Conservation (phyloP, 92 coral and sea anemone species). For the Ricordea florida region DNA sequence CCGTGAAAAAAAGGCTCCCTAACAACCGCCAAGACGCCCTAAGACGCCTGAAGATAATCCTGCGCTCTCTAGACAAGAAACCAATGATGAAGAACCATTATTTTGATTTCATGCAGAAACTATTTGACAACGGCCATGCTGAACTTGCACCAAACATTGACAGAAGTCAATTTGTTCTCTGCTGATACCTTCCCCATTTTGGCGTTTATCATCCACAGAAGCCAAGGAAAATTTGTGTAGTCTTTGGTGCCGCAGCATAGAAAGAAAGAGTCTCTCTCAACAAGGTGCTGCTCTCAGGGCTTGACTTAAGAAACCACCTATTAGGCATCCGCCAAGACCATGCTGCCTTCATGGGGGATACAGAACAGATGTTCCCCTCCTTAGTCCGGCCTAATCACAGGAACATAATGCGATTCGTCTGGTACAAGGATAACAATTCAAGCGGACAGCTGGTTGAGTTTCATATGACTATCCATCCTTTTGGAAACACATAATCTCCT, state of each 20-base stretch:
- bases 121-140: slow-evolving; percentile 45
- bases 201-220: slow-evolving; percentile 54
- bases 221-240: slow-evolving; percentile 37
- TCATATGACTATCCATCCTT: slow-evolving; percentile 35
- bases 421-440: slow-evolving; percentile 53
- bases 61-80: slow-evolving; percentile 26
- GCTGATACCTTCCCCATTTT: slow-evolving; percentile 46
- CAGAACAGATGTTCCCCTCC: slow-evolving; percentile 60
- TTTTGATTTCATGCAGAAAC: slow-evolving; percentile 49
- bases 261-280: slow-evolving; percentile 38
- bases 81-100: slow-evolving; percentile 43
- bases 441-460: slow-evolving; percentile 21
- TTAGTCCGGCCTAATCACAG: slow-evolving; percentile 19
- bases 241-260: slow-evolving; percentile 56
- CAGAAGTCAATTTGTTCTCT: neutral
- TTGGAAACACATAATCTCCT: slow-evolving; percentile 49
- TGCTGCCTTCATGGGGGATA: slow-evolving; percentile 41
- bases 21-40: slow-evolving; percentile 8
- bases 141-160: slow-evolving; percentile 32
- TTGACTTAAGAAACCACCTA: slow-evolving; percentile 31
- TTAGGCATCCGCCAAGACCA: slow-evolving; percentile 50
- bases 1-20: too few species aligned
- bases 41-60: slow-evolving; percentile 26
- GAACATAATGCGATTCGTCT: slow-evolving; percentile 47
- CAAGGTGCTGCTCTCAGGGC: slow-evolving; percentile 41